phyloP scores from a whole-genome alignment of 23 tunicate species.

The Diplosoma virens region DNA sequence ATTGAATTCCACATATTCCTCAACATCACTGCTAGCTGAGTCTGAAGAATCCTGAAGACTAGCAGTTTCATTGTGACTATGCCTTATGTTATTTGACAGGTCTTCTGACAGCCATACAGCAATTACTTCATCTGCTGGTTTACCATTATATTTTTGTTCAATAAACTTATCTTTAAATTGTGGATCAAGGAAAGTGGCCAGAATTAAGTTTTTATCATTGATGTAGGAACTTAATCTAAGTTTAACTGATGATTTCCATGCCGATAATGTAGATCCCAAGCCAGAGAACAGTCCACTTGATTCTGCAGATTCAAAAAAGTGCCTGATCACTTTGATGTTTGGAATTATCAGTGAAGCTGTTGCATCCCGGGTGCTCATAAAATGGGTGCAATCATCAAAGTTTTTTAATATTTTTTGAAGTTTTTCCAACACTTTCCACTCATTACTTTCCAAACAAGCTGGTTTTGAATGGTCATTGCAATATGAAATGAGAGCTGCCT shows the following conservation, averaged over 20 bases:
- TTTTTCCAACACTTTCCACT: neutral
- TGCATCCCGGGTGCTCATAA: neutral
- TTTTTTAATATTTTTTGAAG: too few relatives aligned
- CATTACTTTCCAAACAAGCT: neutral
- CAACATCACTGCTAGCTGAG: neutral
- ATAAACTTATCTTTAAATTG: neutral
- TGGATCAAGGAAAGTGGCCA: neutral
- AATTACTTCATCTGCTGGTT: neutral
- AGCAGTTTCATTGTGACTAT: neutral
- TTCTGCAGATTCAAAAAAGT: neutral
- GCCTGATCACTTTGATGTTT: neutral
- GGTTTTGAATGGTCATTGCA: neutral
- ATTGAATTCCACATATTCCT: neutral
- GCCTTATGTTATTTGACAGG: too few relatives aligned
- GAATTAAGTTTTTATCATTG: neutral
- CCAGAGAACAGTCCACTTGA: neutral
- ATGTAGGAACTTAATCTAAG: neutral
- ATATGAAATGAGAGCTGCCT: neutral
- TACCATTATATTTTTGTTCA: neutral
- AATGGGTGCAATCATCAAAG: neutral
- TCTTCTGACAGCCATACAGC: neutral
- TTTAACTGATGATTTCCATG: neutral
- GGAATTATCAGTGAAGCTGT: neutral
- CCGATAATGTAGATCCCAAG: neutral
- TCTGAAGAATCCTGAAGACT: neutral